Base-by-base conservation (phyloP, 1,140 invertebrate genomes). In the Brachionus rotundiformis region DNA sequence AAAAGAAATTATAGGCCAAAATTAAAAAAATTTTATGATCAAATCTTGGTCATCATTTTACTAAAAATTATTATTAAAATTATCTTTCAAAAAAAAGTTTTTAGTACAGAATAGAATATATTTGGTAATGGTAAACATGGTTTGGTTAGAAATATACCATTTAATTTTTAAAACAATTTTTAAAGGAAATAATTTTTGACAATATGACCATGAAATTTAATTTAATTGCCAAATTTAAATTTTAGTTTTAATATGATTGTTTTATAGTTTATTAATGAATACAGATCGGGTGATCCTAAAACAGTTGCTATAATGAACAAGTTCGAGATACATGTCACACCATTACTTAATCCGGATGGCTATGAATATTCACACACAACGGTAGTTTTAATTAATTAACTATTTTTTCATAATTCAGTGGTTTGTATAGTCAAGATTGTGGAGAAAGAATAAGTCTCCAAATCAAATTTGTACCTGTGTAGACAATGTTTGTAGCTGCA, bases 361-460 rank as follows among this genome's bases (percentile, higher is more conserved):
- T 82, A 82, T 63, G 76, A 79, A 41, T 79, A 79, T 63, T 59
- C 44, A 1, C 76, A 79, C 3, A 59, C 16, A 23, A 79, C 47
- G 8, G 76, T 79, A 77, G 19, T n/a, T 33, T 68, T 68, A 31
- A 36, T 27, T 59, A 0, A 27, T 49, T 0, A 49, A 8, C 5
- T 13, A 41, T 36, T 5, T 76, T 6, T 36, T 19, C 61, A 33
- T 61, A 36, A 61, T 11, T 13, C 0, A 16, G 7, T 2, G 2
- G 4, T 63, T n/a, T 39, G 7, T 41, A 6, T 8, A 81, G 25
- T 33, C 39, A 29, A 81, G 79, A 33, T 29, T 83, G 47, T 83
- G 83, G 83, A 41, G 83, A 33, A 83, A 83, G 49, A 83, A 79
- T 54, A 11, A 77, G 27, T n/a, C 16, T 47, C 83, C 83, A 29